Percentiles rank a stretch among this genome's conserved stretches.
These are phyloP conservation scores for Coptotermes formosanus DNA, from an alignment of 1,140 invertebrate genomes.

Conservation along the genomic window DNA sequence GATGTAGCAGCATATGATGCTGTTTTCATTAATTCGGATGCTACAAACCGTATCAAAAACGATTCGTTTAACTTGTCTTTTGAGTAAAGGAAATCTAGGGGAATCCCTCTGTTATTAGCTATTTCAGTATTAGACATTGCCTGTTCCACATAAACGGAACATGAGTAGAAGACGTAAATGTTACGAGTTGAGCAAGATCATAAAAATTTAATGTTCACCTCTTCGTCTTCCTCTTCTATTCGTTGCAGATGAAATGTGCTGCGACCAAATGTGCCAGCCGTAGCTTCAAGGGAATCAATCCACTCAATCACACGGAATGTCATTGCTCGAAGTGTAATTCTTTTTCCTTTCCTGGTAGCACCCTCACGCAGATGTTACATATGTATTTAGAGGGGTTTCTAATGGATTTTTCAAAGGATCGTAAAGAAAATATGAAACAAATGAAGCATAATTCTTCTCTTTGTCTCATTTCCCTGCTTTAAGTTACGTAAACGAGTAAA, in stretches of 20 bases:
- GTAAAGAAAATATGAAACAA: not conserved
- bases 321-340: not conserved
- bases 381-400: not conserved
- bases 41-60: not conserved
- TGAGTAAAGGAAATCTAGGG: not conserved
- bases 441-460: not conserved
- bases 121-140: constrained; percentile 2
- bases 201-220: constrained; percentile 12
- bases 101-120: constrained; percentile 9
- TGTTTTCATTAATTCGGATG: not conserved
- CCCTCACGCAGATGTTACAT: not conserved
- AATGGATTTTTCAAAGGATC: not conserved
- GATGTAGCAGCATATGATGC: not conserved
- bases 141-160: not conserved
- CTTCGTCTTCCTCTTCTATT: not conserved
- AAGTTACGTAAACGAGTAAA: no score
- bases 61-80: not conserved
- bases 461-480: no score
- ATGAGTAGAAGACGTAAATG: not conserved
- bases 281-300: no score
- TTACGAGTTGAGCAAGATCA: not conserved
- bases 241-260: not conserved
- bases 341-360: not conserved
- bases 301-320: not conserved
- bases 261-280: not conserved